Evolutionary conservation across 2,113 vertebrate genomes (phyloP).

Genomic region (Platanista minor): DNA sequence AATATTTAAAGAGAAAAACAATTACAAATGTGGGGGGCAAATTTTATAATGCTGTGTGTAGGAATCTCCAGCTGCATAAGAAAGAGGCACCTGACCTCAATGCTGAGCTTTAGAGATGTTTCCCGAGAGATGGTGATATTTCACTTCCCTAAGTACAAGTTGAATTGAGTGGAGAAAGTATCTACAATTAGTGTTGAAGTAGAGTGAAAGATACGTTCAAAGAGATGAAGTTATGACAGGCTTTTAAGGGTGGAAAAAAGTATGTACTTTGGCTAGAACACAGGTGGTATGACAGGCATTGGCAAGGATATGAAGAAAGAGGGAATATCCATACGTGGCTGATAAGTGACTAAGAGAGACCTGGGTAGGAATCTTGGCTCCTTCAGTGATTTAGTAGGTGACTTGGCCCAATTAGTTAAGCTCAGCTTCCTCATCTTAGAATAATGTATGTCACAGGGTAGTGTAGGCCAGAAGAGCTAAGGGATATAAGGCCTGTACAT

Average conservation of each 20-base stretch:
- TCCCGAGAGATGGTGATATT: not conserved
- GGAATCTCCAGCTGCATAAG: not conserved
- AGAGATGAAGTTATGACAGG: not conserved
- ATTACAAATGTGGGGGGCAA: not conserved
- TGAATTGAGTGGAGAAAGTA: not conserved
- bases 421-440: not conserved
- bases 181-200: not conserved
- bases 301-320: not conserved
- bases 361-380: not conserved
- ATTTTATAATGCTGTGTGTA: not conserved
- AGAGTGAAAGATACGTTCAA: not conserved
- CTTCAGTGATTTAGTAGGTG: not conserved
- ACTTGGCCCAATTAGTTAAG: not conserved
- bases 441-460: not conserved
- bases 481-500: not conserved
- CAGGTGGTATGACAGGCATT: not conserved
- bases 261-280: not conserved
- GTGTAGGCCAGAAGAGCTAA: not conserved
- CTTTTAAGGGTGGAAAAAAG: not conserved
- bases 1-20: not conserved
- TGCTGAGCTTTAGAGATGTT: rapidly evolving
- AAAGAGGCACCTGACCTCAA: not conserved
- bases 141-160: not conserved
- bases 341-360: not conserved
- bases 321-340: not conserved